Base-by-base conservation (phyloP, 2,888 invertebrate species). In the Drosophila atroscutellata region DNA sequence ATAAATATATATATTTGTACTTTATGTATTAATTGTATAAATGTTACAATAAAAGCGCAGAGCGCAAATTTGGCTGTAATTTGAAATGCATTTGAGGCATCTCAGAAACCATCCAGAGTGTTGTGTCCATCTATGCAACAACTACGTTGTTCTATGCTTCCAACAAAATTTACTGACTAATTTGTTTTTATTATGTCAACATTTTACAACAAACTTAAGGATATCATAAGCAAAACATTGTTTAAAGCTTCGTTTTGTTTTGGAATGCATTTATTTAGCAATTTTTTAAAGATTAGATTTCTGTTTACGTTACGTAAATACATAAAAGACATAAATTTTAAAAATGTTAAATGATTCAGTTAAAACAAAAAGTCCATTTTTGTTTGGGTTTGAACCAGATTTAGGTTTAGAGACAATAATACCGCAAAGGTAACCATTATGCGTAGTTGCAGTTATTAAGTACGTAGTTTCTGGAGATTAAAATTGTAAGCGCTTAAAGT, bases 211-310 rank as follows among this genome's bases (percentile, higher is more conserved):
- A 39, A 9, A 37, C 0, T n/a, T 37, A n/a, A 4, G 39, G 1
- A 9, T 39, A 39, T 39, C n/a, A n/a, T 2, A 39, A 39, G n/a
- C 9, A 39, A 42, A 20, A 45, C 13, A 45, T 24, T 13, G 24
- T 15, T 37, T n/a, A 13, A n/a, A 7, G n/a, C 4, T 24, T 15
- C 5, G n/a, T 45, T 20, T 62, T n/a, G 28, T 15, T 72, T 61
- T 51, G 62, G 73, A 75, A 75, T 78, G 71, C 60, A 58, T 78
- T 67, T 77, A 78, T 77, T 77, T 58, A 75, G 66, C 71, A 50
- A 64, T 62, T 59, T 50, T 62, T 75, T 26, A 72, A 75, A 54
- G 62, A 60, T 49, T 34, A 15, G 24, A 59, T 73, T 65, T 56
- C 15, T 32, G 32, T 50, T 34, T 37, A 58, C 47, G 50, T 54